These are phyloP conservation scores for Balearica regulorum DNA, from an alignment of 2,797 vertebrate species.

Conservation along the genomic window DNA sequence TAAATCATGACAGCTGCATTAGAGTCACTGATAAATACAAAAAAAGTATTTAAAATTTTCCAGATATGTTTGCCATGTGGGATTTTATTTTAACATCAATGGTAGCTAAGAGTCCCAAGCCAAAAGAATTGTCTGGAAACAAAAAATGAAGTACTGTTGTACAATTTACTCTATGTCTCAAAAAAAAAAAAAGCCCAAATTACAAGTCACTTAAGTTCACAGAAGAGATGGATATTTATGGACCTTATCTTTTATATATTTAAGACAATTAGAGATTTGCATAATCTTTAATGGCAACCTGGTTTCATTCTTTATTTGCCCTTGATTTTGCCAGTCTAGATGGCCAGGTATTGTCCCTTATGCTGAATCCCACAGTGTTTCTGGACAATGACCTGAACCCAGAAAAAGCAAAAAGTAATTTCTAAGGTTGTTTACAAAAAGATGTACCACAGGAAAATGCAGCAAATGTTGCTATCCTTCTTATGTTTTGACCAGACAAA, in stretches of 20 bases:
- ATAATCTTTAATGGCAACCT: not conserved
- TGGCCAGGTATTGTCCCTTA: not conserved
- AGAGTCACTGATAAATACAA: not conserved
- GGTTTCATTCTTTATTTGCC: not conserved
- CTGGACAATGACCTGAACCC: not conserved
- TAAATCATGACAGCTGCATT: not conserved
- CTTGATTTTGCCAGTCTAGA: not conserved
- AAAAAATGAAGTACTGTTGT: not conserved
- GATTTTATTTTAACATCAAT: not conserved
- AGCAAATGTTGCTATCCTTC: not conserved
- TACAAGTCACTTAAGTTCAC: not conserved
- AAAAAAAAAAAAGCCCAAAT: not conserved
- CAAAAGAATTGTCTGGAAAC: not conserved
- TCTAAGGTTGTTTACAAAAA: not conserved
- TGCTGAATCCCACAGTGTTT: not conserved
- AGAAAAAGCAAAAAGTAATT: not conserved
- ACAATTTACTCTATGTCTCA: not conserved
- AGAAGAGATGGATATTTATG: not conserved
- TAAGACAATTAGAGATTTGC: not conserved
- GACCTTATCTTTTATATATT: not conserved
- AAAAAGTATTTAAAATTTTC: not conserved
- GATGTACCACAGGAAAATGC: not conserved
- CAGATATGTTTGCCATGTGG: not conserved
- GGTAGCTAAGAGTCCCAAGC: not conserved
- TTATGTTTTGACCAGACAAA: not conserved